Percentiles rank a stretch among this genome's conserved stretches.
These are phyloP conservation scores for Masticophis lateralis DNA, from an alignment of 2,797 vertebrate genomes.

Conservation along the genomic window DNA sequence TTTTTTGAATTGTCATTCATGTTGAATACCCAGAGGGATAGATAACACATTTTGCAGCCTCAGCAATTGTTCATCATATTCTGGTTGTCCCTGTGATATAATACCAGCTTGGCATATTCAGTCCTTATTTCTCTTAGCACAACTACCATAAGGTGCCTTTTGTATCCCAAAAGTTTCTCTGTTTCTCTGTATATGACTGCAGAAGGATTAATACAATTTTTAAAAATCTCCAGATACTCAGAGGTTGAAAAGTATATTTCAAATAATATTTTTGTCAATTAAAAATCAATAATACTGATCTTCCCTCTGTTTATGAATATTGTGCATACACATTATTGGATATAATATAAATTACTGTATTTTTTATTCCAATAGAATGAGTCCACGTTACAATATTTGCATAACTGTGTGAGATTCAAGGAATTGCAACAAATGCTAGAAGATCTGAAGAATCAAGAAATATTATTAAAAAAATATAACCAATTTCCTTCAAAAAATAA, in stretches of 20 bases:
- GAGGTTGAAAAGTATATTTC: background rate
- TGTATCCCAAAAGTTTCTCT: background rate
- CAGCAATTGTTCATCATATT: background rate
- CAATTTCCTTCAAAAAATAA: conserved; percentile 29
- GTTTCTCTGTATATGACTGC: background rate
- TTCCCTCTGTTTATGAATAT: background rate
- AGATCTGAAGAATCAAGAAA: conserved; percentile 73
- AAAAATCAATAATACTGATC: too few species aligned
- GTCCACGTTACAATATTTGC: conserved; percentile 79
- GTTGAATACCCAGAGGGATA: background rate
- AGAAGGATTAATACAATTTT: background rate
- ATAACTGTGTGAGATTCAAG: conserved; percentile 81
- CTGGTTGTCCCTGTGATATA: background rate
- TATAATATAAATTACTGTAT: background rate
- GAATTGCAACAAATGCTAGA: conserved; percentile 80
- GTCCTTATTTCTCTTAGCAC: background rate
- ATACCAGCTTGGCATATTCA: background rate
- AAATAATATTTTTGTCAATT: background rate
- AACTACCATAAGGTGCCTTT: background rate
- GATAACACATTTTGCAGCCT: background rate
- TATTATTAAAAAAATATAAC: conserved; percentile 54
- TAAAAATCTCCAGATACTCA: background rate
- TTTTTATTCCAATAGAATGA: conserved; percentile 71
- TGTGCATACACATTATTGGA: accelerated
- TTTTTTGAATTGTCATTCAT: background rate